Evolutionary conservation across 2,113 vertebrate species (phyloP).

Genomic region (Speoplatyrhinus poulsoni): DNA sequence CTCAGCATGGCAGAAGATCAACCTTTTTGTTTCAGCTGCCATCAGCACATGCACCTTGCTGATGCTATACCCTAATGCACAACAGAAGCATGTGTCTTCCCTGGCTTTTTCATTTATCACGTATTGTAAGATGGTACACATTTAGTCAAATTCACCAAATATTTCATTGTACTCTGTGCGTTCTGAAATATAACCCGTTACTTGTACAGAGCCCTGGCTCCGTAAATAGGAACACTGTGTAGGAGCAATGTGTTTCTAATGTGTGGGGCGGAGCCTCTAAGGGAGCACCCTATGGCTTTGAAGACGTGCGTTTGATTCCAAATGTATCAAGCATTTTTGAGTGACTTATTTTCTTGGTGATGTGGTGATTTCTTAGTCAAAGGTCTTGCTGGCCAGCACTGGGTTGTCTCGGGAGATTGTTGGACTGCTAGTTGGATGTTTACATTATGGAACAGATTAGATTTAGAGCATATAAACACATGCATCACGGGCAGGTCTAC

Average conservation of each 20-base stretch:
- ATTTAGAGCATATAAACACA: conserved; percentile 35
- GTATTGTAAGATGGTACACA: conserved; percentile 18
- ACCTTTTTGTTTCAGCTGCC: conserved; percentile 65
- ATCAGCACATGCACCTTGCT: conserved; percentile 59
- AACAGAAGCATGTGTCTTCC: conserved; percentile 47
- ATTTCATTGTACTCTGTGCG: no score
- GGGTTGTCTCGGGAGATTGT: conserved; percentile 36
- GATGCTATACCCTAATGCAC: conserved; percentile 31
- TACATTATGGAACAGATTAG: conserved; percentile 56
- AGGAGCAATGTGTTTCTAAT: no score
- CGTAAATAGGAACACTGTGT: no score
- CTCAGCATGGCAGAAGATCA: conserved; percentile 42
- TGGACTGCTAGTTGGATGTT: conserved; percentile 64
- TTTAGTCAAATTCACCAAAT: no score
- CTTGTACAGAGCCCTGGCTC: no score
- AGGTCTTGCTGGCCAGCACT: conserved; percentile 30
- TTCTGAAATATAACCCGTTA: no score
- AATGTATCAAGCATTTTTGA: no score
- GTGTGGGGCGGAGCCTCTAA: no score
- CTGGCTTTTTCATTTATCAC: background rate
- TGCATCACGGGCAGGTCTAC: conserved; percentile 31
- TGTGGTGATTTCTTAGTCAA: conserved; percentile 5
- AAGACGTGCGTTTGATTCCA: no score
- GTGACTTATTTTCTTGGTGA: no score
- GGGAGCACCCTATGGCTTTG: no score